Conservation (phyloP, 30 jellyfish, hydroid and myxozoan species). For the Chironex yamaguchii region DNA sequence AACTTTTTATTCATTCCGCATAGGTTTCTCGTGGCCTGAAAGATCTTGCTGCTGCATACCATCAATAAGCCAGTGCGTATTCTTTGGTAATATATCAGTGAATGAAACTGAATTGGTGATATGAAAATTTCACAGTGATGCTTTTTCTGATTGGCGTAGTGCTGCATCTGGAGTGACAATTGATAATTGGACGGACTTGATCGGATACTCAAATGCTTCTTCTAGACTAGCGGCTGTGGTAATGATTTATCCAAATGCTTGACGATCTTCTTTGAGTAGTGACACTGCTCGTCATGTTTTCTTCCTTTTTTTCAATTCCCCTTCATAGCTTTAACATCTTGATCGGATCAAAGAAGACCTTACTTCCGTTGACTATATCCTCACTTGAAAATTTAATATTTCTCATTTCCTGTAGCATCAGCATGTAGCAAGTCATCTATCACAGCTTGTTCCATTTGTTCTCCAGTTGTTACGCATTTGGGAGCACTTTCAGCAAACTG, state of each 20-base stretch:
- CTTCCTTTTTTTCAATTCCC: conserved; percentile 26
- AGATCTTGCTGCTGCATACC: conserved; percentile 38
- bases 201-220: conserved; percentile 58
- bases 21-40: conserved; percentile 20
- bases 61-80: conserved; percentile 16
- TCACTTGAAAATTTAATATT: not conserved
- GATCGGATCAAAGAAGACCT: conserved; percentile 1
- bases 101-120: not conserved
- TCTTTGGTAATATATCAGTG: conserved; percentile 4
- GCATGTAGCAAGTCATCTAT: conserved; percentile 34
- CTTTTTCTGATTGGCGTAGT: conserved; percentile 37
- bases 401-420: not conserved
- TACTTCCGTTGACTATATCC: not conserved
- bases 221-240: conserved; percentile 60
- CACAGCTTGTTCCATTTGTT: not conserved
- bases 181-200: conserved; percentile 5
- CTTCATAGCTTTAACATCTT: not conserved
- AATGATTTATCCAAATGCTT: conserved; percentile 69
- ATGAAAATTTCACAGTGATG: conserved; percentile 26
- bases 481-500: conserved; percentile 16
- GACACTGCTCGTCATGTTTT: conserved; percentile 16
- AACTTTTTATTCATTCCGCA: not conserved
- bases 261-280: conserved; percentile 63
- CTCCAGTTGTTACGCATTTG: no score
- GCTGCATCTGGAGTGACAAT: conserved; percentile 48